These are phyloP conservation scores for Coluber constrictor DNA, from an alignment of 2,797 vertebrate genomes.

Conservation along the genomic window DNA sequence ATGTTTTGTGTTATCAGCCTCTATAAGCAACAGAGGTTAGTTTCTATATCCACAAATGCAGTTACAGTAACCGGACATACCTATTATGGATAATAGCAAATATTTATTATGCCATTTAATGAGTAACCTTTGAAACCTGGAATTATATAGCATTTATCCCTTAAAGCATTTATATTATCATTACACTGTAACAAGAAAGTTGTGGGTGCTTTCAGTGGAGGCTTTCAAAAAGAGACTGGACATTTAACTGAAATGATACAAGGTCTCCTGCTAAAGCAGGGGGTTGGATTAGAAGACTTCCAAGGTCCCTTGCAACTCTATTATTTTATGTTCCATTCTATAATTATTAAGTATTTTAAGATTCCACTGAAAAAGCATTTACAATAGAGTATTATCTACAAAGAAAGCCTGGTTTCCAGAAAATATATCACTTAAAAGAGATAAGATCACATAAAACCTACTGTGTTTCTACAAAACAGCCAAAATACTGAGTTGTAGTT, in stretches of 20 bases:
- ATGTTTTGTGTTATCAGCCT: not conserved
- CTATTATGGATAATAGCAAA: not conserved
- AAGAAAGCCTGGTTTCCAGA: slow-evolving; percentile 59
- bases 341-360: slow-evolving; percentile 51
- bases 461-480: slow-evolving; percentile 48
- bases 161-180: accelerated
- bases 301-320: not conserved
- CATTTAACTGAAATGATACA: not conserved
- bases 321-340: not conserved
- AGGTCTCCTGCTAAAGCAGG: not conserved
- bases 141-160: not conserved
- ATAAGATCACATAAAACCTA: slow-evolving; percentile 55
- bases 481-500: slow-evolving; percentile 59
- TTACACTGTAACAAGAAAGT: slow-evolving; percentile 12
- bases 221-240: not conserved
- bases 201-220: not conserved
- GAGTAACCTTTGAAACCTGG: slow-evolving; percentile 23
- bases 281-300: not conserved
- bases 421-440: slow-evolving; percentile 55
- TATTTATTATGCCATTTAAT: slow-evolving; percentile 10
- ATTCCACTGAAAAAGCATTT: slow-evolving; percentile 40
- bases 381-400: slow-evolving; percentile 49
- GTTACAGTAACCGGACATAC: not conserved
- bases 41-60: not conserved
- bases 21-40: not conserved